These are phyloP conservation scores for Tipula confusa DNA, from an alignment of 2,888 invertebrate genomes.

Conservation along the genomic window DNA sequence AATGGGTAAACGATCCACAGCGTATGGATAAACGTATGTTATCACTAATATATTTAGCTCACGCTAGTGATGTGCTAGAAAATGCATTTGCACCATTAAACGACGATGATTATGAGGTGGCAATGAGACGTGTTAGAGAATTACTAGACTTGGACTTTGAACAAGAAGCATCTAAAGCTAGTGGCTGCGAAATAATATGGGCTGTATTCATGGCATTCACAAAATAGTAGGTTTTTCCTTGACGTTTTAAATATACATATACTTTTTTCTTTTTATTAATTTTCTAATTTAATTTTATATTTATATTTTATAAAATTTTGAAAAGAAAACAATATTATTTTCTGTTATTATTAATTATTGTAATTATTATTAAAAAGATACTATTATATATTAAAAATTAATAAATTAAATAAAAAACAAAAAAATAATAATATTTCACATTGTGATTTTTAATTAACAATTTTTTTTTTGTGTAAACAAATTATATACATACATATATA, in stretches of 20 bases:
- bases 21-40: conserved; percentile 94
- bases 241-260: neutral
- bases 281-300: neutral
- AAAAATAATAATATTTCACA: neutral
- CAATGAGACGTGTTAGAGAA: conserved; percentile 94
- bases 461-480: conserved; percentile 8
- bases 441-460: conserved; percentile 3
- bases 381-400: neutral
- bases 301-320: neutral
- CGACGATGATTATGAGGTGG: conserved; percentile 96
- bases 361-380: conserved; percentile 20
- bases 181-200: conserved; percentile 94
- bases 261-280: conserved; percentile 4
- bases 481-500: neutral
- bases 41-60: conserved; percentile 90
- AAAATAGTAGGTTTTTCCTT: conserved; percentile 59
- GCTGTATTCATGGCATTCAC: conserved; percentile 98
- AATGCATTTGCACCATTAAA: conserved; percentile 98
- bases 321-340: neutral
- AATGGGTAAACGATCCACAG: conserved; percentile 96
- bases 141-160: conserved; percentile 96
- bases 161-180: conserved; percentile 86
- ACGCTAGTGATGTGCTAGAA: conserved; percentile 97
- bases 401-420: neutral
- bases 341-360: conserved; percentile 12